Conservation (phyloP, 1,140 invertebrate genomes). For the Galendromus occidentalis region DNA sequence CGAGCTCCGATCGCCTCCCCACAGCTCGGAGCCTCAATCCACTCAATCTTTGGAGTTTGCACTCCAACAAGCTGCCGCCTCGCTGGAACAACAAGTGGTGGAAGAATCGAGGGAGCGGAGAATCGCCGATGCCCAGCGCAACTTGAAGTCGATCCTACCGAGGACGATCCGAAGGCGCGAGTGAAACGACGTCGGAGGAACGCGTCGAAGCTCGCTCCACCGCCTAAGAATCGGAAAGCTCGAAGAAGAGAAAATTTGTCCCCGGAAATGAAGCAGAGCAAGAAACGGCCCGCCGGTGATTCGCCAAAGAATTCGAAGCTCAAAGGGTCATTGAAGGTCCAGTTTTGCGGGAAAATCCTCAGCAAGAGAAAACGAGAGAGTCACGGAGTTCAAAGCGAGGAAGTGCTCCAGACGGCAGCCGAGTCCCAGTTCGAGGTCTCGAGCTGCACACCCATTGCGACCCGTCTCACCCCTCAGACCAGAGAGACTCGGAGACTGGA, state of each 20-base stretch:
- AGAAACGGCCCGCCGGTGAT: not conserved
- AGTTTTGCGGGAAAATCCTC: not conserved
- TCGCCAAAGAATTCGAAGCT: not conserved
- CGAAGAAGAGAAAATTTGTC: not conserved
- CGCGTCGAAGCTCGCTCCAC: not conserved
- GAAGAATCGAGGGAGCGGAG: not conserved
- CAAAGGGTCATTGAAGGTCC: not conserved
- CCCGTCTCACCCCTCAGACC: too few species aligned
- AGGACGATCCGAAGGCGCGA: not conserved
- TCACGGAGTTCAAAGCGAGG: too few species aligned
- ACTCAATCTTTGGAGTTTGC: not conserved
- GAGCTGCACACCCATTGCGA: too few species aligned
- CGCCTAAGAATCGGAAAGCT: not conserved
- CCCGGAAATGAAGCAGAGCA: not conserved
- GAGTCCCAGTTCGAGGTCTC: too few species aligned
- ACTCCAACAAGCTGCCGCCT: not conserved
- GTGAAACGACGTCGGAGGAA: not conserved
- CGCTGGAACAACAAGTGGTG: not conserved
- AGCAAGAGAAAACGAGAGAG: not conserved
- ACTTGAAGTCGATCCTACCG: not conserved
- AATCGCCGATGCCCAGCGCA: too few species aligned
- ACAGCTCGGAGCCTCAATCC: not conserved
- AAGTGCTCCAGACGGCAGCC: too few species aligned
- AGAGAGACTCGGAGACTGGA: not conserved
- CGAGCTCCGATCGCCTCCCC: too few species aligned